phyloP scores from a whole-genome alignment of 2,113 vertebrate species.

The Hemiprocne comata region DNA sequence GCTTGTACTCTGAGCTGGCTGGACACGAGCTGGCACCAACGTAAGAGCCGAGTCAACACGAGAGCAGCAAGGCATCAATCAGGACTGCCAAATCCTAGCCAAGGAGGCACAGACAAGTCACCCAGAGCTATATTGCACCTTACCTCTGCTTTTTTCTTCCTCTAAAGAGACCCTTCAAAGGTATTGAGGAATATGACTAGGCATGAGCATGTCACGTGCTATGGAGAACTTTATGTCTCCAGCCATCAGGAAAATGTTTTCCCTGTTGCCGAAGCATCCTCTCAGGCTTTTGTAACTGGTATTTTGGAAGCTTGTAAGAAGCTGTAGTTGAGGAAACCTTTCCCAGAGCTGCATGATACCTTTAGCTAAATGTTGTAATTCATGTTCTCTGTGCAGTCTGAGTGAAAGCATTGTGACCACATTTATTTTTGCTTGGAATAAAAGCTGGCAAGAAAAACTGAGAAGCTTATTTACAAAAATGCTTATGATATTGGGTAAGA shows the following conservation, averaged over 20 bases:
- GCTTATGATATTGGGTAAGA: background rate
- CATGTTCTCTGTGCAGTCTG: background rate
- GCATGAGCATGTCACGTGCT: rapidly evolving
- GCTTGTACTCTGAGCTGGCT: background rate
- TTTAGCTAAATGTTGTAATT: background rate
- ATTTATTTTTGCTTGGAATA: background rate
- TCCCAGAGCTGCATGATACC: background rate
- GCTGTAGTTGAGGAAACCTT: background rate
- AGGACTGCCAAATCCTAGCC: background rate
- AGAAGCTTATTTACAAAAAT: background rate
- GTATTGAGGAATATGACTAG: background rate
- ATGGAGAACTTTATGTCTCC: background rate
- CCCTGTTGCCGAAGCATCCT: background rate
- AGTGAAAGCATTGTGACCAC: background rate
- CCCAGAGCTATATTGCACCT: background rate
- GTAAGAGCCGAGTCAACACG: background rate
- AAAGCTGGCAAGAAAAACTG: background rate
- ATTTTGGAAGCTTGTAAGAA: background rate
- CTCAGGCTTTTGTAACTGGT: background rate
- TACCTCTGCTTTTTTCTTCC: background rate
- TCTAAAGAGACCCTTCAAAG: background rate
- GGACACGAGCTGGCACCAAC: background rate
- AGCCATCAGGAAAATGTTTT: background rate
- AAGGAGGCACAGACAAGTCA: background rate
- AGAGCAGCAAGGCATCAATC: rapidly evolving